Percentiles rank a stretch among this genome's conserved stretches.
Evolutionary conservation across 2,113 vertebrate genomes (phyloP).

Genomic region (Thamnophis sirtalis): DNA sequence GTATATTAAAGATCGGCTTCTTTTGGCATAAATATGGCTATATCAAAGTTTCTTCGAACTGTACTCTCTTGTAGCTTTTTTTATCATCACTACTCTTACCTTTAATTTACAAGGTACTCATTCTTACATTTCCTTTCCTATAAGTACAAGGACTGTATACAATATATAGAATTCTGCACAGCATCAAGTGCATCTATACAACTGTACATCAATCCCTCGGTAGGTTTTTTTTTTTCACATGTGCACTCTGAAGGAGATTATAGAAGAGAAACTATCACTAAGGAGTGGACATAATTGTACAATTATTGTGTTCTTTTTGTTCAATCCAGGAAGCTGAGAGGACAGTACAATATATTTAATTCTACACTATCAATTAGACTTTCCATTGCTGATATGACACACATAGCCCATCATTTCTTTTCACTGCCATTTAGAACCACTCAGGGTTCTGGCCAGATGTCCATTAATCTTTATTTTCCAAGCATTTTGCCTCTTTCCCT

Average conservation of each 20-base stretch:
- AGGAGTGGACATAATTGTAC: neutral
- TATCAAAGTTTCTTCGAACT: neutral
- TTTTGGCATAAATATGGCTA: neutral
- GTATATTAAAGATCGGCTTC: neutral
- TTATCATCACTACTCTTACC: neutral
- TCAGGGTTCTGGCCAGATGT: neutral
- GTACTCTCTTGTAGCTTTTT: neutral
- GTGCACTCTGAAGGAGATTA: neutral
- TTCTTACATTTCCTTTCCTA: neutral
- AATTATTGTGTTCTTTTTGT: neutral
- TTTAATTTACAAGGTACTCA: neutral
- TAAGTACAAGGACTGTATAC: neutral
- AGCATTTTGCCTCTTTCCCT: neutral
- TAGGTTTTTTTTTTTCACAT: neutral
- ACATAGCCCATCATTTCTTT: neutral
- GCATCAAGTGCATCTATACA: neutral
- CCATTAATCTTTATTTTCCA: neutral
- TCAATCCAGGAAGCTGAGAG: neutral
- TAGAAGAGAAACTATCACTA: neutral
- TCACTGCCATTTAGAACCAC: neutral
- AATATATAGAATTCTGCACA: neutral
- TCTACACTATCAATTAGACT: slow-evolving; percentile 5
- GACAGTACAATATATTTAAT: neutral
- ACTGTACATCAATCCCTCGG: neutral
- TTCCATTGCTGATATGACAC: neutral